Base-by-base conservation (phyloP, 2,113 vertebrate genomes). In the Xerus inauris region DNA sequence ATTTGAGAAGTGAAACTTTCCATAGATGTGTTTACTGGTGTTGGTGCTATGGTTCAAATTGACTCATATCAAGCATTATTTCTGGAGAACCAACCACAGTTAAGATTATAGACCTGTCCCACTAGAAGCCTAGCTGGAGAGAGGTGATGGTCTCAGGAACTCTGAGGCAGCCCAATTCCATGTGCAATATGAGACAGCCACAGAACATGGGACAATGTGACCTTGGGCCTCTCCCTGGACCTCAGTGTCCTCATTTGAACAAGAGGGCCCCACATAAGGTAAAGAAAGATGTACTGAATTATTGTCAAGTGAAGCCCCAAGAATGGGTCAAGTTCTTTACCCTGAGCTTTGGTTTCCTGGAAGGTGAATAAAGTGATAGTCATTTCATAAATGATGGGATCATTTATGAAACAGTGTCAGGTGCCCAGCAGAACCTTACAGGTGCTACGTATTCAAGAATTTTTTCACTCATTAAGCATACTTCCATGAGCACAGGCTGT, bases 301-400 rank as follows among this genome's bases (percentile, higher is more conserved):
- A 0, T 1, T 32, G 14, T 64, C 77, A 88, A 24, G 59, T 3
- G 26, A 67, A 75, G n/a, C 16, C 19, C 32, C 3, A 6, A 17
- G 8, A 59, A 73, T 5, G 0, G 12, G 20, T 6, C 24, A 51
- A 57, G 73, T 8, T 47, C 28, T 57, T 62, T 20, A 20, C 2
- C 87, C 47, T 12, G 38, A 71, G 24, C 76, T 47, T 69, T 0
- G 0, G 69, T 45, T 73, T 80, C 42, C 71, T 6, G 6, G 10
- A 26, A 17, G 40, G 26, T 19, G 32, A n/a, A 28, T 51, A 35
- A 30, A 79, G 1, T 42, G 13, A 4, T 1, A 26, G 17, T 38
- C 62, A 13, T 11, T 24, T 32, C 14, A 0, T 0, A 13, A 9
- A 35, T 2, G 11, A 5, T 65, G 24, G 30, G n/a, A 51, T 38